These are phyloP conservation scores for Crematogaster levior DNA, from an alignment of 2,888 invertebrate genomes.

Conservation along the genomic window DNA sequence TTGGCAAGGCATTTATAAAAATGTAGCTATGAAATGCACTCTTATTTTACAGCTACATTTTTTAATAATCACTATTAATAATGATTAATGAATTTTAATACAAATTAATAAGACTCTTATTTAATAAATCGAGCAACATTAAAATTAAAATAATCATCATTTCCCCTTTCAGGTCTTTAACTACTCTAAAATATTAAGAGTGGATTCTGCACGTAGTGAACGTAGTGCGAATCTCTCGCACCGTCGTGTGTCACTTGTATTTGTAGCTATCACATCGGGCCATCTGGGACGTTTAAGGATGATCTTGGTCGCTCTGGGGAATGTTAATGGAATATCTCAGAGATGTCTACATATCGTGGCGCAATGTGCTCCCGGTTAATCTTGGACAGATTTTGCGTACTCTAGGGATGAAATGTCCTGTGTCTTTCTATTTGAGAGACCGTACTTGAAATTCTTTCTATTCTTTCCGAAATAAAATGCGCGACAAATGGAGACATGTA, in stretches of 20 bases:
- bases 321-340: conserved; percentile 53
- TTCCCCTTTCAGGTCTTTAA: background rate
- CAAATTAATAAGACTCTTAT: background rate
- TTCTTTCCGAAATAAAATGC: background rate
- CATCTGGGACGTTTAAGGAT: conserved; percentile 53
- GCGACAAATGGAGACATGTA: background rate
- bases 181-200: background rate
- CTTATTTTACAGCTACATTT: background rate
- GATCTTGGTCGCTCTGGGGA: conserved; percentile 40
- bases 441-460: background rate
- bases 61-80: too few species aligned
- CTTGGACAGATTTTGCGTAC: conserved; percentile 28
- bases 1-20: background rate
- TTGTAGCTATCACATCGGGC: conserved; percentile 30
- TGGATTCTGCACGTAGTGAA: background rate
- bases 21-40: background rate
- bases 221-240: conserved; percentile 24
- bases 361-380: conserved; percentile 29
- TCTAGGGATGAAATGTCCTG: background rate
- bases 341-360: conserved; percentile 34
- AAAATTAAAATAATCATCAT: background rate
- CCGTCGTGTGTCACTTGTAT: conserved; percentile 34
- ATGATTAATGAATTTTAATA: too few species aligned
- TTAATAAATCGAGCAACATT: background rate
- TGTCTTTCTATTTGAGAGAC: background rate